Conservation (phyloP, 2,888 invertebrate species). For the Muschampia plurimacula region DNA sequence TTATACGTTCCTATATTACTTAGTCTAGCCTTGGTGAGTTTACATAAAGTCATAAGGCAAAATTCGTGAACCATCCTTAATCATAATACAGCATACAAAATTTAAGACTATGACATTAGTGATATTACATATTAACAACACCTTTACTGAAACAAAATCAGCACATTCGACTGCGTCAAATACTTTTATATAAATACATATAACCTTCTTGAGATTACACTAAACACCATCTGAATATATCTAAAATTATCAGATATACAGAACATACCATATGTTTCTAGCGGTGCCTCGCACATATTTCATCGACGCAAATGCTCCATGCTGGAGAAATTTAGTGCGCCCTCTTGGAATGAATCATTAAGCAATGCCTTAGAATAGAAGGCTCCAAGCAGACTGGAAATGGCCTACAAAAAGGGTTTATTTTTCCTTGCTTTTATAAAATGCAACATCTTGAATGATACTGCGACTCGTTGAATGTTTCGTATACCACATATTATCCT, state of each 20-base stretch:
- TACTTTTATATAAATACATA: neutral
- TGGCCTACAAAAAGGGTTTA: slow-evolving; percentile 15
- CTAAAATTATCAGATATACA: slow-evolving; percentile 1
- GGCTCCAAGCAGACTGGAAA: slow-evolving; percentile 30
- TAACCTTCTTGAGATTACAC: neutral
- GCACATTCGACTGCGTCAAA: no score
- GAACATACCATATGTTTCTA: slow-evolving; percentile 15
- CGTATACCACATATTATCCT: neutral
- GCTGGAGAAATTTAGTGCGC: slow-evolving; percentile 56
- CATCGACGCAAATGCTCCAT: slow-evolving; percentile 55
- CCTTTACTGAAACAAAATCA: no score
- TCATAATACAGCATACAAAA: no score
- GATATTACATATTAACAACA: no score
- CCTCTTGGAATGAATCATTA: slow-evolving; percentile 63
- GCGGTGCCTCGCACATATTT: slow-evolving; percentile 41
- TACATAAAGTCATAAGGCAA: no score
- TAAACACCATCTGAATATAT: neutral
- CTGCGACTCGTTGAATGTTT: neutral
- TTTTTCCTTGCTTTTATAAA: slow-evolving; percentile 10
- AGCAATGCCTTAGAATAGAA: slow-evolving; percentile 48
- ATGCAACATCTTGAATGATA: neutral
- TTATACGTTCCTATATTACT: no score
- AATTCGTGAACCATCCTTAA: no score
- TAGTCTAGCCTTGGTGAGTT: no score
- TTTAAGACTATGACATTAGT: no score